These are phyloP conservation scores for Cottus gobio DNA, from an alignment of 2,113 vertebrate species.

Conservation along the genomic window DNA sequence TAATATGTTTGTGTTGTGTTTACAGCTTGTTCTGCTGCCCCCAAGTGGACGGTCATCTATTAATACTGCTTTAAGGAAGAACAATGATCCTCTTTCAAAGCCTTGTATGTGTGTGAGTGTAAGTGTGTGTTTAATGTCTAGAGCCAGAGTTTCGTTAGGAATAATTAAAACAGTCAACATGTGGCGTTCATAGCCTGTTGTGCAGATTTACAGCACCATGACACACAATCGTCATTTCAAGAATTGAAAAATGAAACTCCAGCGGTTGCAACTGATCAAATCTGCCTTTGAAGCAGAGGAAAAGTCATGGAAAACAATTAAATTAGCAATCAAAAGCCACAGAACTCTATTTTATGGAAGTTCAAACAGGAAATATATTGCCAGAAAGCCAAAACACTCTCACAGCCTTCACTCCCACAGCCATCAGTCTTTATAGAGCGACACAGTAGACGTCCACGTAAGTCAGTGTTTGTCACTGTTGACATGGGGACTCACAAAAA, in stretches of 20 bases:
- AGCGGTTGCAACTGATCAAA: slow-evolving; percentile 16
- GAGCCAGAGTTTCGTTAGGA: not conserved
- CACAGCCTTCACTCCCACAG: slow-evolving; percentile 33
- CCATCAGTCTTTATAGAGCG: not conserved
- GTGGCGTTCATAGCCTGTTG: not conserved
- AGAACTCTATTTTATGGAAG: slow-evolving; percentile 21
- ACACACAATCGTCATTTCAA: slow-evolving; percentile 5
- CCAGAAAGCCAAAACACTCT: slow-evolving; percentile 11
- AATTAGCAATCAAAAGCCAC: slow-evolving; percentile 38
- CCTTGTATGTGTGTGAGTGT: not conserved
- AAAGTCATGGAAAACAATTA: slow-evolving; percentile 28
- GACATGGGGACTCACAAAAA: not conserved
- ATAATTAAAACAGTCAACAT: slow-evolving; percentile 7
- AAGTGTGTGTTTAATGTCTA: slow-evolving; percentile 7
- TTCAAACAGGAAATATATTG: slow-evolving; percentile 27
- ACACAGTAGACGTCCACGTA: not conserved
- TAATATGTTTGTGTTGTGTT: not conserved
- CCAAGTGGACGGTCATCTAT: not conserved
- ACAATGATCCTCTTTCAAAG: not conserved
- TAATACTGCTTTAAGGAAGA: not conserved
- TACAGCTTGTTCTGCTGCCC: not conserved
- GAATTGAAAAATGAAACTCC: slow-evolving; percentile 1
- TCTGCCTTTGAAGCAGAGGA: slow-evolving; percentile 28
- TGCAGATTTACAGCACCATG: slow-evolving; percentile 29
- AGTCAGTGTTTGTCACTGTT: not conserved